These are phyloP conservation scores for Brachionus calyciflorus DNA, from an alignment of 1,140 invertebrate genomes.

Conservation along the genomic window DNA sequence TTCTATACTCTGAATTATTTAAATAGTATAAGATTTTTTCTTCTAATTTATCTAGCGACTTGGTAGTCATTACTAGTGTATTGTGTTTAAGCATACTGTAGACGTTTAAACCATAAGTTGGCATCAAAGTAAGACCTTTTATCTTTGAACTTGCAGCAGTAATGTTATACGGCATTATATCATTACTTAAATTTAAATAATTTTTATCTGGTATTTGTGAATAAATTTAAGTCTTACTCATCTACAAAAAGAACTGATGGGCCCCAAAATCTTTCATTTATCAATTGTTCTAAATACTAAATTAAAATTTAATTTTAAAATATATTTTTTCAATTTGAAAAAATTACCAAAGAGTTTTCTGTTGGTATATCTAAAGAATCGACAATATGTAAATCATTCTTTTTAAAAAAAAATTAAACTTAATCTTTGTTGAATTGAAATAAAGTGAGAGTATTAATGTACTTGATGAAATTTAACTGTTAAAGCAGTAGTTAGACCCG, in stretches of 20 bases:
- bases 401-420: background rate
- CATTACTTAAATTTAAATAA: conserved; percentile 64
- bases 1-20: conserved; percentile 32
- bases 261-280: conserved; percentile 83
- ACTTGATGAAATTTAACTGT: conserved; percentile 83
- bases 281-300: conserved; percentile 75
- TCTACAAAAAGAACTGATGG: conserved; percentile 90
- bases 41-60: conserved; percentile 36
- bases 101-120: conserved; percentile 69
- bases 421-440: background rate
- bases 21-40: conserved; percentile 21
- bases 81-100: conserved; percentile 47
- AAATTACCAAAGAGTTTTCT: conserved; percentile 67
- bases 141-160: conserved; percentile 72
- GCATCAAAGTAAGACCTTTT: conserved; percentile 87
- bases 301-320: conserved; percentile 47
- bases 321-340: conserved; percentile 9
- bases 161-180: conserved; percentile 82
- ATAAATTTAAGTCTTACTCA: conserved; percentile 64
- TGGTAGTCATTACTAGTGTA: conserved; percentile 43
- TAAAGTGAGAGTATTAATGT: background rate
- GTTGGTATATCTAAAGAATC: conserved; percentile 78
- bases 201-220: background rate
- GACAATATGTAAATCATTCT: conserved; percentile 88
- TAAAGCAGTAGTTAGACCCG: conserved; percentile 76